Percentiles rank a stretch among this genome's conserved stretches.
phyloP scores from a whole-genome alignment of 2,888 invertebrate species.

The Rhamnusium bicolor region DNA sequence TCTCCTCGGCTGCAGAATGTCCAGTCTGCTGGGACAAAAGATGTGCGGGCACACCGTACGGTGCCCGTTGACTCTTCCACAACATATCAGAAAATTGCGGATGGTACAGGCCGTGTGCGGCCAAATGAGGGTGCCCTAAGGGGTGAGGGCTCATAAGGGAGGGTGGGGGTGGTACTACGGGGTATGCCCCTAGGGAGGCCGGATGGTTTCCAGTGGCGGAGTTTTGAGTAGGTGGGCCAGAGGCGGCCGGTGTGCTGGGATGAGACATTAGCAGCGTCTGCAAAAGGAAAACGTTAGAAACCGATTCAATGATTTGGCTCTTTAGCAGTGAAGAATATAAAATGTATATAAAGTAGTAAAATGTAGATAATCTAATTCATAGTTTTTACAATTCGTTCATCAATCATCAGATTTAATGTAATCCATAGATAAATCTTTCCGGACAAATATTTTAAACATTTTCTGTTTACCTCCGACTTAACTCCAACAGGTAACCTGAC shows the following conservation, averaged over 20 bases:
- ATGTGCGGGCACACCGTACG: conserved; percentile 48
- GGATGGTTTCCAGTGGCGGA: conserved; percentile 61
- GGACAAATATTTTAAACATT: no score
- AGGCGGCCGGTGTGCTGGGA: conserved; percentile 65
- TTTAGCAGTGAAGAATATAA: no score
- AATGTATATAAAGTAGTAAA: no score
- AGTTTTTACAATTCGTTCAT: no score
- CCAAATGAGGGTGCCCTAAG: conserved; percentile 63
- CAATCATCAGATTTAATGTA: no score
- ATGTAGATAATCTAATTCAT: no score
- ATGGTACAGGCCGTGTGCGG: conserved; percentile 57
- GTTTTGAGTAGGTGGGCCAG: conserved; percentile 62
- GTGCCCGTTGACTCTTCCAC: conserved; percentile 71
- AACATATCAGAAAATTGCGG: conserved; percentile 72
- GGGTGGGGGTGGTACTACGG: conserved; percentile 67
- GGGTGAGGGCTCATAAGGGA: conserved; percentile 64
- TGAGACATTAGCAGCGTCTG: conserved; percentile 76
- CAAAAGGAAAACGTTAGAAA: conserved; percentile 64
- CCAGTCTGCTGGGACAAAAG: conserved; percentile 43
- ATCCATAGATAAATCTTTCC: no score
- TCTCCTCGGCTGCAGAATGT: conserved; percentile 69
- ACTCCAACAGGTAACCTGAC: no score
- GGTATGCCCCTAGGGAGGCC: conserved; percentile 59
- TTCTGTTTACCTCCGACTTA: no score
- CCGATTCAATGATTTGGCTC: not conserved